Evolutionary conservation across 2,888 invertebrate genomes (phyloP).

Genomic region (Chloroclysta siterata): DNA sequence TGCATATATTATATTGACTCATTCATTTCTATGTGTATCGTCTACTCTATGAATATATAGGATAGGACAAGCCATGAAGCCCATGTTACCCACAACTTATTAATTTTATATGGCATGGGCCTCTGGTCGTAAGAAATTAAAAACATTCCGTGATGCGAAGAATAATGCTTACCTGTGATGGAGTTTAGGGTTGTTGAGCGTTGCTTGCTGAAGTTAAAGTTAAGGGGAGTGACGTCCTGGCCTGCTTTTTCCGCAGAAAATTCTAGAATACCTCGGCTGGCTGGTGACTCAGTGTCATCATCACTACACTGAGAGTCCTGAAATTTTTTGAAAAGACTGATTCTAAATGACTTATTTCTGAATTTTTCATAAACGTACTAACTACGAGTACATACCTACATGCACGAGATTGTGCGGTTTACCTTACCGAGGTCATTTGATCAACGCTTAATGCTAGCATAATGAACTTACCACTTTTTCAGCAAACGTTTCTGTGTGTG

Average conservation of each 20-base stretch:
- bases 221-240: constrained; percentile 93
- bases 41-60: constrained; percentile 64
- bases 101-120: constrained; percentile 42
- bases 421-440: not conserved
- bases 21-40: constrained; percentile 69
- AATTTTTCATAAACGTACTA: too few species aligned
- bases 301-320: constrained; percentile 82
- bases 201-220: constrained; percentile 90
- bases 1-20: constrained; percentile 60
- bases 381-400: too few species aligned
- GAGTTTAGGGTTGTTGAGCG: constrained; percentile 90
- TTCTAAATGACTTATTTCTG: too few species aligned
- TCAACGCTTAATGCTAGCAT: not conserved
- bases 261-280: constrained; percentile 90
- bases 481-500: constrained; percentile 79
- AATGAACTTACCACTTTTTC: constrained; percentile 69
- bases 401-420: constrained; percentile 8
- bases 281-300: constrained; percentile 79
- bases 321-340: constrained; percentile 25
- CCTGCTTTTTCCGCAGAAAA: constrained; percentile 95
- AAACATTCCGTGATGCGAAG: constrained; percentile 48
- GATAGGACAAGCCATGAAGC: constrained; percentile 55
- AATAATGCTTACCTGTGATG: constrained; percentile 86
- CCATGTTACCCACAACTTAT: constrained; percentile 43
- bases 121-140: constrained; percentile 46